Conservation (phyloP, 2,113 vertebrate species). For the Prietella phreatophila region DNA sequence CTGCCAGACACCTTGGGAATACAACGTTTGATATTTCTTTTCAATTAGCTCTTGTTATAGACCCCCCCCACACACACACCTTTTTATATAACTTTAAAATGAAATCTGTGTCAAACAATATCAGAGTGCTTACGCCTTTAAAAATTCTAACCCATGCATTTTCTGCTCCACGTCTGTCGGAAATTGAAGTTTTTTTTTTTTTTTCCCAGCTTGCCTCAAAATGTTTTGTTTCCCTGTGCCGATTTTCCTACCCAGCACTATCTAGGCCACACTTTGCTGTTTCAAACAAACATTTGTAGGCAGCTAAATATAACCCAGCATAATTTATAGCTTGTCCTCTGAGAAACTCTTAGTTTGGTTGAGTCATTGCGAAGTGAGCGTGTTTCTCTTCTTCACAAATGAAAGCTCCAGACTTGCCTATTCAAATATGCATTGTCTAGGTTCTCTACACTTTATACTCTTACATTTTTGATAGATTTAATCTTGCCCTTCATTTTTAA, state of each 20-base stretch:
- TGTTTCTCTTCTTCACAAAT: slow-evolving; percentile 37
- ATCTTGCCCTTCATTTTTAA: background rate
- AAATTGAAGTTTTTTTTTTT: background rate
- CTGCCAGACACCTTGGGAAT: slow-evolving; percentile 26
- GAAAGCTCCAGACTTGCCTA: slow-evolving; percentile 17
- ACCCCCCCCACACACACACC: background rate
- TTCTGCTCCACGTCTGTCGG: slow-evolving; percentile 3
- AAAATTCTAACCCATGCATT: slow-evolving; percentile 9
- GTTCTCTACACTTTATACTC: background rate
- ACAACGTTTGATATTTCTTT: slow-evolving; percentile 21
- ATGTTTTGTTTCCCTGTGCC: slow-evolving; percentile 45
- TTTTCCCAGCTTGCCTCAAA: slow-evolving; percentile 16
- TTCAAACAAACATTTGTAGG: slow-evolving; percentile 49
- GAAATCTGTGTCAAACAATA: background rate
- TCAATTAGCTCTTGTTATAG: slow-evolving; percentile 27
- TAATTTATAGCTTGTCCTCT: slow-evolving; percentile 50
- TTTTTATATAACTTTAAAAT: slow-evolving; percentile 22
- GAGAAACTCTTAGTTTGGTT: slow-evolving; percentile 47
- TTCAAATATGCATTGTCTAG: slow-evolving; percentile 11
- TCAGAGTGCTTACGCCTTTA: background rate
- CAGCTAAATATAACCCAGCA: slow-evolving; percentile 53
- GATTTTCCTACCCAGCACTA: slow-evolving; percentile 40
- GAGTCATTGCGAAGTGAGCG: slow-evolving; percentile 40
- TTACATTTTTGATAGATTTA: background rate
- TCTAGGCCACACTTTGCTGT: slow-evolving; percentile 53